Evolutionary conservation across 2,113 vertebrate genomes (phyloP), one percentile per base, ranked within the genome.

Genomic region (Saguinus imperator): DNA sequence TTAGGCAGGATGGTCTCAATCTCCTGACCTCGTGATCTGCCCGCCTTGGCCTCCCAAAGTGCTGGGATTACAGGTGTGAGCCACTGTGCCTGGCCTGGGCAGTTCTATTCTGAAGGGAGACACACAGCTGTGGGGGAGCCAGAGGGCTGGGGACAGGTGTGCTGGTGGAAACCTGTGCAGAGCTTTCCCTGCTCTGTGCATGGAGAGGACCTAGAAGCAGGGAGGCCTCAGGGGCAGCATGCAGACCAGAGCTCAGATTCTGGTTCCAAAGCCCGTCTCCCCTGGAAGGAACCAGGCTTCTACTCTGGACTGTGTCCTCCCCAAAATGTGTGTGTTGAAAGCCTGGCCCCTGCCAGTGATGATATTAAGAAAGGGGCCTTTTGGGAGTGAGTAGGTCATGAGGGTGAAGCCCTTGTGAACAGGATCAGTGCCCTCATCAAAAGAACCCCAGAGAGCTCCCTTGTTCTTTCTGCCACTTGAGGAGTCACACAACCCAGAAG

Each of bases 151-250:
- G 13, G 14, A 29, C 4, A 1, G 48, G 52, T 50, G 32, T 8
- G 7, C 29, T 1, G 6, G 18, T 21, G 1, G 75, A 35, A 50
- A 11, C 1, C 8, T 23, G 8, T 11, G 17, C 27, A 1, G 52
- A 32, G 10, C 6, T 21, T 79, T 76, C 23, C 16, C 5, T 57
- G 57, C 40, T 61, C 57, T 29, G 48, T 27, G 21, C 4, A 0
- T 20, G 3, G 43, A 72, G 70, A 21, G 48, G 23, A 3, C 16
- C 5, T 37, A 6, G 40, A 13, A 37, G 27, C 21, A 40, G 37
- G 8, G 35, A 81, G 66, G 50, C 25, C 37, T 55, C 17, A 17
- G 58, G 13, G 10, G 64, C 11, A 6, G 61, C 5, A 35, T 29
- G 48, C 86, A 57, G 20, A 23, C 17, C 76, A 40, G 75, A 21